Percentiles rank a stretch among this genome's conserved stretches.
Evolutionary conservation across 2,797 vertebrate genomes (phyloP).

Genomic region (Sebastes glaucus): DNA sequence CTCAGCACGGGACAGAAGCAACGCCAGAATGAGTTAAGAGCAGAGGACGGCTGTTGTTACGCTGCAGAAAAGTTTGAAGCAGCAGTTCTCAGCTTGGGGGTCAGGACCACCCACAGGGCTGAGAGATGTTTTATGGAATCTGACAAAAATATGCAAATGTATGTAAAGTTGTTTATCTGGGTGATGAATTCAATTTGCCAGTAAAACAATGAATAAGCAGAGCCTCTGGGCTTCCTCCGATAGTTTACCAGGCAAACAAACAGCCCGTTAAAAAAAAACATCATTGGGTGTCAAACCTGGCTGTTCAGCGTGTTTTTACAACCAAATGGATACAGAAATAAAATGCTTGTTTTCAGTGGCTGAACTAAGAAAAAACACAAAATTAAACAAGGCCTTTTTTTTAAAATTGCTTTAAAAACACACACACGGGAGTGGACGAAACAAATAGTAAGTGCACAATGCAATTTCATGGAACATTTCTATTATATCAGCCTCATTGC

Average conservation of each 20-base stretch:
- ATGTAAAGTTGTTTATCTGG: conserved; percentile 40
- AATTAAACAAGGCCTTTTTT: conserved; percentile 7
- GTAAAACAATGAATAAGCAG: conserved; percentile 37
- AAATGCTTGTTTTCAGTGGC: not conserved
- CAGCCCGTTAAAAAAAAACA: not conserved
- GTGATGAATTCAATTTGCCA: conserved; percentile 47
- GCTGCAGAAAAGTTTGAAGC: conserved; percentile 31
- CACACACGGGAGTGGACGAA: conserved; percentile 4
- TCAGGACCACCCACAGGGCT: conserved; percentile 42
- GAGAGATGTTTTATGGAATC: conserved; percentile 52
- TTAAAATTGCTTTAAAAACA: not conserved
- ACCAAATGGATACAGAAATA: not conserved
- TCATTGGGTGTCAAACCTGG: not conserved
- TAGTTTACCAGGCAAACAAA: conserved; percentile 35
- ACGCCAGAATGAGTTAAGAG: conserved; percentile 16
- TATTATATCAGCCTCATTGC: conserved; percentile 36
- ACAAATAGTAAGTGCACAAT: not conserved
- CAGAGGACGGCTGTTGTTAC: not conserved
- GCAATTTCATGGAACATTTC: conserved; percentile 30
- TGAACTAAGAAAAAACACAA: not conserved
- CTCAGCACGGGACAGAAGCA: conserved; percentile 19
- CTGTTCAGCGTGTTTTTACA: not conserved
- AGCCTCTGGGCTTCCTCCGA: not conserved
- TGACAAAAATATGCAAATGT: conserved; percentile 60
- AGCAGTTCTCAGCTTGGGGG: conserved; percentile 37